These are phyloP conservation scores for Drosophila tripunctata DNA, from an alignment of 2,888 invertebrate species.

Conservation along the genomic window DNA sequence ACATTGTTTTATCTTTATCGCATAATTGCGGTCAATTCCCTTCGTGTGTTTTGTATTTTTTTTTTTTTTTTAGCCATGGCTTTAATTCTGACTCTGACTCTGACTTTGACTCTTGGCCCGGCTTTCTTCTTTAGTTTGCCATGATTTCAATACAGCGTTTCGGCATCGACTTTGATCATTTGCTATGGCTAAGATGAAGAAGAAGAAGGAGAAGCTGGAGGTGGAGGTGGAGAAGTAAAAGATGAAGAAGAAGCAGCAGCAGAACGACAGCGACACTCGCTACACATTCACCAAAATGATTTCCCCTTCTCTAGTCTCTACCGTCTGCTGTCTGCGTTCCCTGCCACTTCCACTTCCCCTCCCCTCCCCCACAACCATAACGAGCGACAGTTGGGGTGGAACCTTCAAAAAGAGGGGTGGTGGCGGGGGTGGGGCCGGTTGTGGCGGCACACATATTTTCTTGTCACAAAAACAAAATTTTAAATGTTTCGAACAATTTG, in stretches of 20 bases:
- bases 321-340: background rate
- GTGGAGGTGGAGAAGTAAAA: too few species aligned
- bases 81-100: background rate
- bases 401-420: background rate
- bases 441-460: constrained; percentile 65
- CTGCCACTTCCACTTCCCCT: background rate
- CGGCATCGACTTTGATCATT: constrained; percentile 71
- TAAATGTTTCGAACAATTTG: constrained; percentile 50
- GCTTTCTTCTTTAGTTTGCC: constrained; percentile 39
- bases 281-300: constrained; percentile 43
- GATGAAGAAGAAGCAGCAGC: too few species aligned
- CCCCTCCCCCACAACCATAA: constrained; percentile 14
- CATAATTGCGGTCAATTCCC: constrained; percentile 78
- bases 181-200: constrained; percentile 56
- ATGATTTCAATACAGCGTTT: constrained; percentile 53
- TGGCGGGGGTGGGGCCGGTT: constrained; percentile 1
- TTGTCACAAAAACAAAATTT: constrained; percentile 51
- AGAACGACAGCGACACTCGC: constrained; percentile 19
- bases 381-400: constrained; percentile 1
- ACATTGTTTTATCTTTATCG: constrained; percentile 80
- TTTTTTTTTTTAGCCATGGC: background rate
- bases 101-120: constrained; percentile 2
- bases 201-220: background rate
- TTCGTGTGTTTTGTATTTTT: background rate
- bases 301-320: background rate